These are phyloP conservation scores for Holothuria glaberrima DNA, from an alignment of 35 echinoderm and acorn worm genomes.

Conservation along the genomic window DNA sequence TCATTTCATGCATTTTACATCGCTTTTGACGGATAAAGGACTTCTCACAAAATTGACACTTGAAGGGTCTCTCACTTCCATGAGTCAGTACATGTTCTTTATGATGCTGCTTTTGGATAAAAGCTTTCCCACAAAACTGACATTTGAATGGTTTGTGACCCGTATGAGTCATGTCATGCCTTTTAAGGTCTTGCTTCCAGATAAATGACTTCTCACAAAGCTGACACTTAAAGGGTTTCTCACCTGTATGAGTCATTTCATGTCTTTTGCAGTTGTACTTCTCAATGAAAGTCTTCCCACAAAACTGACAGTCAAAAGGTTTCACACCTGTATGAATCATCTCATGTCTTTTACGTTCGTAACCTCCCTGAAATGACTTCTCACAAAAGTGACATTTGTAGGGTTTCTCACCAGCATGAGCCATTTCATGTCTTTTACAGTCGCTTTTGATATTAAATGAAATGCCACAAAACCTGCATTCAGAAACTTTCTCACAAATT, in stretches of 20 bases:
- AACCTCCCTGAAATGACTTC: not conserved
- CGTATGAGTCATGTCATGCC: not conserved
- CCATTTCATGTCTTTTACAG: too few species aligned
- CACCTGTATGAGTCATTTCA: not conserved
- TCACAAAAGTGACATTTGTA: not conserved
- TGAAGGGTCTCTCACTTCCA: not conserved
- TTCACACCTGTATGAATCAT: not conserved
- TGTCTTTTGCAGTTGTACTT: not conserved
- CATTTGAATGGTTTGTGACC: not conserved
- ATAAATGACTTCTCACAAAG: not conserved
- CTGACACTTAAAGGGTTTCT: not conserved
- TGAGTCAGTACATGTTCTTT: not conserved
- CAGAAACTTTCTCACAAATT: too few species aligned
- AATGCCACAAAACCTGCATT: too few species aligned
- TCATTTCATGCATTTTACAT: not conserved
- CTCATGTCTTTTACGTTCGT: not conserved
- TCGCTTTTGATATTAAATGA: too few species aligned
- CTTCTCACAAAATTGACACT: slow-evolving; percentile 12
- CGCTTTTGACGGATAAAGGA: not conserved
- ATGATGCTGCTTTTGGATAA: not conserved
- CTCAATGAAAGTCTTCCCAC: not conserved
- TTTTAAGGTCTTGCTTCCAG: not conserved
- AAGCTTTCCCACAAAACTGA: slow-evolving; percentile 3
- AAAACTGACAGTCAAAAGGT: not conserved
- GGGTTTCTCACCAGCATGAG: not conserved